These are phyloP conservation scores for Drosophila sp. DNA, from an alignment of 1,140 invertebrate genomes.

Conservation along the genomic window DNA sequence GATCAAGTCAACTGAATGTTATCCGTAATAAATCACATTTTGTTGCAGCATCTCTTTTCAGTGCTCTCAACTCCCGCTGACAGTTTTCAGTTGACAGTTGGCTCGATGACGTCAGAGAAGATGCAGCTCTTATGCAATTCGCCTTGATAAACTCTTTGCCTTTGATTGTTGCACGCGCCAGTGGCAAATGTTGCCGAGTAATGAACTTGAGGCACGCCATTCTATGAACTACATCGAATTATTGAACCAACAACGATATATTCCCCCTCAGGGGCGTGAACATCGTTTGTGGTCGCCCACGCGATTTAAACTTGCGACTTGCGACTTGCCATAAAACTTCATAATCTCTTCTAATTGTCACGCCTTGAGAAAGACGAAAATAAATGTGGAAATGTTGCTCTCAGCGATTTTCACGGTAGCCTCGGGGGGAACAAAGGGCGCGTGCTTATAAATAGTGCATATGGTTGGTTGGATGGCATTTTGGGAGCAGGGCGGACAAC, in stretches of 20 bases:
- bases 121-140: conserved; percentile 59
- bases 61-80: neutral
- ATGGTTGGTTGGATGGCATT: conserved; percentile 61
- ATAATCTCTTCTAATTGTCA: conserved; percentile 78
- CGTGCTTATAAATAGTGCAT: conserved; percentile 65
- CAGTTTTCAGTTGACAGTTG: conserved; percentile 24
- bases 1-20: conserved; percentile 36
- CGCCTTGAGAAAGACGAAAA: conserved; percentile 66
- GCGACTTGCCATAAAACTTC: conserved; percentile 47
- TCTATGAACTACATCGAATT: conserved; percentile 31
- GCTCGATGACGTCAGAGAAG: conserved; percentile 58
- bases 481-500: conserved; percentile 63
- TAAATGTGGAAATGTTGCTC: conserved; percentile 54
- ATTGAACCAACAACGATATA: conserved; percentile 65
- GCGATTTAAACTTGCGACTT: conserved; percentile 34
- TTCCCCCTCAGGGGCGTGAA: conserved; percentile 28
- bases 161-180: conserved; percentile 51
- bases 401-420: too few relatives aligned
- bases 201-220: conserved; percentile 65
- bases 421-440: conserved; percentile 48
- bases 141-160: conserved; percentile 41
- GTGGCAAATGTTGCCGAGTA: conserved; percentile 41
- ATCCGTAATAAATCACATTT: conserved; percentile 58
- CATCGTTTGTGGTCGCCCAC: conserved; percentile 71
- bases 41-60: conserved; percentile 36